Evolutionary conservation across 2,797 vertebrate species (phyloP).

Genomic region (Notoglanidium macrostoma): DNA sequence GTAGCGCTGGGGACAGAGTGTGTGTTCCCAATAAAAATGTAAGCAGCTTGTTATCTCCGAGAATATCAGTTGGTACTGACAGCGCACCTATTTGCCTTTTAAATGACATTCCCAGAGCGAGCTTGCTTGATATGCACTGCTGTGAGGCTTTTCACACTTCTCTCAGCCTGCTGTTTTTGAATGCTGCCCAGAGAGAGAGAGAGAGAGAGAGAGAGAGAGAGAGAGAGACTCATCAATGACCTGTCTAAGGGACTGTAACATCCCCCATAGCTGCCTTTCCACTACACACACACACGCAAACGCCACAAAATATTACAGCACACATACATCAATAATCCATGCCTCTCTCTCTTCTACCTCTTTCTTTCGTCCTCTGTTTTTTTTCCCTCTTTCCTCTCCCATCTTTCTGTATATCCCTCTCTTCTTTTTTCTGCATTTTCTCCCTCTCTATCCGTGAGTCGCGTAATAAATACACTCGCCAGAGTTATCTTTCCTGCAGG

Average conservation of each 20-base stretch:
- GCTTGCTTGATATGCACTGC: constrained; percentile 74
- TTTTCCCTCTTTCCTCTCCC: constrained; percentile 27
- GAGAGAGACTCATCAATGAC: constrained; percentile 72
- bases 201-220: not conserved
- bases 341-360: not conserved
- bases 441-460: constrained; percentile 56
- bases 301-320: not conserved
- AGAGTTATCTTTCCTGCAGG: constrained; percentile 65
- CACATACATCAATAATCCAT: constrained; percentile 18
- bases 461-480: constrained; percentile 62
- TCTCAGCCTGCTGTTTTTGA: constrained; percentile 44
- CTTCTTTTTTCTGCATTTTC: constrained; percentile 1
- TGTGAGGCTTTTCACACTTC: constrained; percentile 63
- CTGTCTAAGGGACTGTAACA: constrained; percentile 68
- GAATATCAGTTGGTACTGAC: constrained; percentile 49
- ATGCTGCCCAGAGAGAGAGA: constrained; percentile 36
- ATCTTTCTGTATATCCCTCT: constrained; percentile 36
- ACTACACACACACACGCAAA: not conserved
- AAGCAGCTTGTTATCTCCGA: constrained; percentile 41
- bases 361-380: not conserved
- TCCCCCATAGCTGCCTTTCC: constrained; percentile 42
- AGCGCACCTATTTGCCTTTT: constrained; percentile 46
- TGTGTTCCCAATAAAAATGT: constrained; percentile 37
- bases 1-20: constrained; percentile 3
- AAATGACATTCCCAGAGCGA: constrained; percentile 60